Conservation (phyloP, 2,113 vertebrate species). For the Centropus unirufus region DNA sequence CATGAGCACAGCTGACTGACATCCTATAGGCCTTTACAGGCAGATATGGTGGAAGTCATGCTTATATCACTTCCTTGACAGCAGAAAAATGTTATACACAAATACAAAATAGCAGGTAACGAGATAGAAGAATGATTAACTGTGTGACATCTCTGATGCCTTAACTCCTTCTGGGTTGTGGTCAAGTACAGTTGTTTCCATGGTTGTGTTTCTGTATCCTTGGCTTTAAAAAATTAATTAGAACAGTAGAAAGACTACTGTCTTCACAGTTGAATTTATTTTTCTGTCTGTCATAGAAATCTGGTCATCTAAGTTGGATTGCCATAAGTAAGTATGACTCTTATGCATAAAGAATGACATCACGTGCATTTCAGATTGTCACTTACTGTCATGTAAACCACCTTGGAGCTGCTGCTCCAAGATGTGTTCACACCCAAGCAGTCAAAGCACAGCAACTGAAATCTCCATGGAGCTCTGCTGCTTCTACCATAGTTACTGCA, state of each 20-base stretch:
- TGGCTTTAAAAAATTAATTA: neutral
- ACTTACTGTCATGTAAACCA: neutral
- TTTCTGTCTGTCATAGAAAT: neutral
- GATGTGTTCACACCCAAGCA: neutral
- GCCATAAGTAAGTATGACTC: neutral
- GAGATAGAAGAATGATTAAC: neutral
- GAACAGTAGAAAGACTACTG: neutral
- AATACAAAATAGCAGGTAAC: neutral
- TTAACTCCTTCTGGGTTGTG: neutral
- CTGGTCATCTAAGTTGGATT: neutral
- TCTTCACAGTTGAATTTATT: neutral
- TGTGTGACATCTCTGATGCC: neutral
- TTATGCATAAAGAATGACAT: neutral
- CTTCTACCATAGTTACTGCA: neutral
- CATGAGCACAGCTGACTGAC: constrained; percentile 9
- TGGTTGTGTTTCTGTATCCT: neutral
- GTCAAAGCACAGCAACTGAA: neutral
- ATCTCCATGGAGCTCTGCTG: neutral
- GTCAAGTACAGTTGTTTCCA: neutral
- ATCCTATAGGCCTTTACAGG: neutral
- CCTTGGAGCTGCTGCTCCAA: neutral
- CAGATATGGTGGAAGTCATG: constrained; percentile 30
- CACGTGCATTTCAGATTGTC: neutral
- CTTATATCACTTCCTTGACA: constrained; percentile 35
- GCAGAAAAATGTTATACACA: constrained; percentile 17